Conservation (phyloP, 2,113 vertebrate species). For the Vimba vimba region DNA sequence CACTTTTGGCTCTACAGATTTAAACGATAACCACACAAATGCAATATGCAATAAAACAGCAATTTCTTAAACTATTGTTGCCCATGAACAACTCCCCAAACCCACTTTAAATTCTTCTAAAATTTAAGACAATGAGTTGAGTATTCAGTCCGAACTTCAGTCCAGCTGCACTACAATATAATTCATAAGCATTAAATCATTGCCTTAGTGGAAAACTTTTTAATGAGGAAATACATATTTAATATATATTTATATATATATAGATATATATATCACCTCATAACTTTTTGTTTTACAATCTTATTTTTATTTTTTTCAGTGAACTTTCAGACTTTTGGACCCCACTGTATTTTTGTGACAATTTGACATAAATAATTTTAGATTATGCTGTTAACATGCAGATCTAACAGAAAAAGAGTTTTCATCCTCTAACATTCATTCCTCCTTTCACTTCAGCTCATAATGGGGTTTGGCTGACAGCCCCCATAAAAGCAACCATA, state of each 20-base stretch:
- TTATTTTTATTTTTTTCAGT: not conserved
- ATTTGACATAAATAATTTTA: not conserved
- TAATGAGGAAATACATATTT: too few species aligned
- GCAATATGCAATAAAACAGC: too few species aligned
- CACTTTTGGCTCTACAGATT: too few species aligned
- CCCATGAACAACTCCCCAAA: too few species aligned
- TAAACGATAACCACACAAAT: too few species aligned
- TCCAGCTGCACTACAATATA: not conserved
- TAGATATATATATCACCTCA: too few species aligned
- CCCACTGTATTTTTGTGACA: not conserved
- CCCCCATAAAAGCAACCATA: constrained; percentile 24
- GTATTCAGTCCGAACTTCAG: too few species aligned
- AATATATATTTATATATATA: too few species aligned
- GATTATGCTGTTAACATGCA: not conserved
- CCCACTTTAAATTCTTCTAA: too few species aligned
- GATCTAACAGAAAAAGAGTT: not conserved
- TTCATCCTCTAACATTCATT: constrained; percentile 10
- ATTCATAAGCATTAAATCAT: not conserved
- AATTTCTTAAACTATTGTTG: too few species aligned
- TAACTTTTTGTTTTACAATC: not conserved
- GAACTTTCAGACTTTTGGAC: not conserved
- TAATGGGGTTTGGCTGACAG: not conserved
- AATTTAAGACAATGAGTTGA: too few species aligned
- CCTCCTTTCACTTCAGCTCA: constrained; percentile 10
- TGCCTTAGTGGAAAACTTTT: too few species aligned